phyloP scores from a whole-genome alignment of 2,113 vertebrate genomes.

The Aldabrachelys gigantea region DNA sequence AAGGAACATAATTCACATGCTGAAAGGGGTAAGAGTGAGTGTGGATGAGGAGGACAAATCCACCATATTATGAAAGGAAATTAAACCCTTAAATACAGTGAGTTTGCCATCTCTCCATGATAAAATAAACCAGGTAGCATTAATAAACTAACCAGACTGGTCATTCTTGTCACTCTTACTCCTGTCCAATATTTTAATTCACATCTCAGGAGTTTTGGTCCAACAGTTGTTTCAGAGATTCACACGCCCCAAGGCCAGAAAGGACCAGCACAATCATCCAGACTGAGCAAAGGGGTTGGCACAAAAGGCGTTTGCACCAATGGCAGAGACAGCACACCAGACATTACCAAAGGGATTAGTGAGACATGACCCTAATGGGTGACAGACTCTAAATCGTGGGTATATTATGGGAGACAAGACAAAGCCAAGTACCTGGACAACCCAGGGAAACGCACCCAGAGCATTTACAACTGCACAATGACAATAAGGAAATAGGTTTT shows the following conservation, averaged over 20 bases:
- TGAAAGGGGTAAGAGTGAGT: neutral
- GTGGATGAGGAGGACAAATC: neutral
- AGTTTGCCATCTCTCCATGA: neutral
- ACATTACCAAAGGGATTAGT: accelerated
- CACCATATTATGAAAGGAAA: neutral
- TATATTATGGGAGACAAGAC: neutral
- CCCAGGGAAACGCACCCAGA: neutral
- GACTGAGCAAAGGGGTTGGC: neutral
- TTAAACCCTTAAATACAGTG: neutral
- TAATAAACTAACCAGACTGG: neutral
- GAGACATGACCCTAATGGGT: accelerated
- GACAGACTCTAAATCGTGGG: neutral
- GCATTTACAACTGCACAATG: neutral
- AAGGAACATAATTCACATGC: neutral
- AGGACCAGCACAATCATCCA: neutral
- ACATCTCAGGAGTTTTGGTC: neutral
- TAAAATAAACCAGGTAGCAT: neutral
- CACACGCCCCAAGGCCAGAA: neutral
- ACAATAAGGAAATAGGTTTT: conserved; percentile 38
- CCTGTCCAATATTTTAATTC: neutral
- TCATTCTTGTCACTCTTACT: neutral
- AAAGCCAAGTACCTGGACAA: neutral
- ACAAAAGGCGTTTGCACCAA: neutral
- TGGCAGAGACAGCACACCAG: neutral
- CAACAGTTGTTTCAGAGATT: neutral